Percentiles rank a stretch among this genome's conserved stretches.
Conservation (phyloP, 1,140 invertebrate species). For the Eumeta japonica region DNA sequence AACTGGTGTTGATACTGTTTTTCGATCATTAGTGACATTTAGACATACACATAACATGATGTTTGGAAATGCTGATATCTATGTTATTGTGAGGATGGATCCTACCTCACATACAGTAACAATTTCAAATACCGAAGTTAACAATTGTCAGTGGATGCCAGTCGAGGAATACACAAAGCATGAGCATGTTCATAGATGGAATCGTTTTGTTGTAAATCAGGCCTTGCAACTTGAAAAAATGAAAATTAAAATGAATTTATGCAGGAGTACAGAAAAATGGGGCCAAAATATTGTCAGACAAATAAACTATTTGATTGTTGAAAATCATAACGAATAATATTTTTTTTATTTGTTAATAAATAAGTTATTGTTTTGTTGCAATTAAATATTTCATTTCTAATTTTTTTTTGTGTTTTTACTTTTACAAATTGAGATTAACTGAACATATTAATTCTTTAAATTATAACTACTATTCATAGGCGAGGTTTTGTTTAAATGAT, state of each 20-base stretch:
- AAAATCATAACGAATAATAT: too few species aligned
- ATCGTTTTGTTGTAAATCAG: conserved; percentile 65
- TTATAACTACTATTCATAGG: too few species aligned
- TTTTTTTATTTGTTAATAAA: too few species aligned
- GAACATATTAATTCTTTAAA: too few species aligned
- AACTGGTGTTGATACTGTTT: conserved; percentile 77
- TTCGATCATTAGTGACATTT: conserved; percentile 73
- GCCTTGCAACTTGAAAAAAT: conserved; percentile 65
- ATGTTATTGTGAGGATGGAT: conserved; percentile 72
- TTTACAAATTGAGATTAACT: too few species aligned
- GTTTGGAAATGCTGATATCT: conserved; percentile 84
- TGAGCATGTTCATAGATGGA: conserved; percentile 73
- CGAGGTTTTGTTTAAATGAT: too few species aligned
- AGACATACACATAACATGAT: conserved; percentile 70
- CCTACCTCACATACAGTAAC: conserved; percentile 66
- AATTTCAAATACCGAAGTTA: conserved; percentile 73
- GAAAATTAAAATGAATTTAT: conserved; percentile 60
- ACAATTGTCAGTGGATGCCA: conserved; percentile 79
- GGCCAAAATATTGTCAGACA: too few species aligned
- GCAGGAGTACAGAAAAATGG: too few species aligned
- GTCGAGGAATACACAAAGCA: conserved; percentile 72
- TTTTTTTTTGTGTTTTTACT: too few species aligned
- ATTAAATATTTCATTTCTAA: too few species aligned
- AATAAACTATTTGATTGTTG: too few species aligned
- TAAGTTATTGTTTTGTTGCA: too few species aligned